phyloP scores from a whole-genome alignment of 2,113 vertebrate genomes.

The Pelecanus crispus region DNA sequence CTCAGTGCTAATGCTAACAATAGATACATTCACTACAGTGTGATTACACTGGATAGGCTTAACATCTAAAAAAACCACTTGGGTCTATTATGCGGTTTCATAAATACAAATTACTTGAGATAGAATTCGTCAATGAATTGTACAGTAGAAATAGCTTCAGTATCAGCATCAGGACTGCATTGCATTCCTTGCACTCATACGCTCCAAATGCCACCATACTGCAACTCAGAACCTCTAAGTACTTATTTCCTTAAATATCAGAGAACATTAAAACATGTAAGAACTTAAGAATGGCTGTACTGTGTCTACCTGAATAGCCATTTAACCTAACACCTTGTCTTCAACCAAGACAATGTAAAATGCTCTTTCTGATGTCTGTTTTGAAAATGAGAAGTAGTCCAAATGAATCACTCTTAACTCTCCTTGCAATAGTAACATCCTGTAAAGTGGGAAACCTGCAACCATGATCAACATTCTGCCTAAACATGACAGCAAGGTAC shows the following conservation, averaged over 20 bases:
- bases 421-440: not conserved
- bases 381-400: not conserved
- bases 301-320: not conserved
- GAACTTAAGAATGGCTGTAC: not conserved
- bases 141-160: not conserved
- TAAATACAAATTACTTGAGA: not conserved
- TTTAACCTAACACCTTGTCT: not conserved
- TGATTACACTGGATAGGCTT: not conserved
- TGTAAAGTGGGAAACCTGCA: not conserved
- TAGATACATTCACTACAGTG: not conserved
- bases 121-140: not conserved
- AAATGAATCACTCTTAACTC: not conserved
- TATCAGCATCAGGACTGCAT: not conserved
- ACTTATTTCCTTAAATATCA: not conserved
- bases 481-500: not conserved
- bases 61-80: not conserved
- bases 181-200: not conserved
- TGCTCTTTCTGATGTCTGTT: not conserved
- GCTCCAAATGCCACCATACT: not conserved
- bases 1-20: not conserved
- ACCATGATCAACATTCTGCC: not conserved
- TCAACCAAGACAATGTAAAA: not conserved
- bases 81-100: not conserved
- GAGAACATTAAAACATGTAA: not conserved
- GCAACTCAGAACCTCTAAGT: not conserved